Evolutionary conservation across 2,113 vertebrate species (phyloP).

Genomic region (Oenanthe melanoleuca): DNA sequence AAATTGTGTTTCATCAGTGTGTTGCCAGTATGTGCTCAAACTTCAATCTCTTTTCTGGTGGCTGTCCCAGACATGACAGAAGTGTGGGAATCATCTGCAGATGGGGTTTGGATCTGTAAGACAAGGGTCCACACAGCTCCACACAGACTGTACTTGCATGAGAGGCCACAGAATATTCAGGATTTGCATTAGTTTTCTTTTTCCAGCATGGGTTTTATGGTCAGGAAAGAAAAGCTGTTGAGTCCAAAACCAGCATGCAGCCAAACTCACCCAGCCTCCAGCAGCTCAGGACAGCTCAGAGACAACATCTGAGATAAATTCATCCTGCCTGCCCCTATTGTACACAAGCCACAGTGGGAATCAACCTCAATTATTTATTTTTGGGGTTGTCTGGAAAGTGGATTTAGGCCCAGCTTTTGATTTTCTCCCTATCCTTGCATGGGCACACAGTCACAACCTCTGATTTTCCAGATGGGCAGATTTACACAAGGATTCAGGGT

Average conservation of each 20-base stretch:
- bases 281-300: background rate
- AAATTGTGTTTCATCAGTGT: background rate
- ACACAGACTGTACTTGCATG: background rate
- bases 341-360: background rate
- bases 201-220: background rate
- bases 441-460: rapidly evolving
- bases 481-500: background rate
- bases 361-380: background rate
- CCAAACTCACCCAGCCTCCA: background rate
- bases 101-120: background rate
- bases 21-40: slow-evolving; percentile 13
- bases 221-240: background rate
- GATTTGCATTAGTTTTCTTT: background rate
- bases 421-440: background rate
- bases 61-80: background rate
- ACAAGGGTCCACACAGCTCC: background rate
- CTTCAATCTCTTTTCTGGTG: slow-evolving; percentile 16
- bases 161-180: background rate
- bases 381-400: background rate
- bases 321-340: background rate
- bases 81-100: background rate
- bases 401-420: background rate
- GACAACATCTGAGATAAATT: background rate
- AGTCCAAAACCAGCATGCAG: background rate
- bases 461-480: background rate